A percentile compares a stretch with the other conserved stretches of the same genome.
These are phyloP conservation scores for Atractosteus spatula DNA, from an alignment of 2,113 vertebrate species.

Conservation along the genomic window DNA sequence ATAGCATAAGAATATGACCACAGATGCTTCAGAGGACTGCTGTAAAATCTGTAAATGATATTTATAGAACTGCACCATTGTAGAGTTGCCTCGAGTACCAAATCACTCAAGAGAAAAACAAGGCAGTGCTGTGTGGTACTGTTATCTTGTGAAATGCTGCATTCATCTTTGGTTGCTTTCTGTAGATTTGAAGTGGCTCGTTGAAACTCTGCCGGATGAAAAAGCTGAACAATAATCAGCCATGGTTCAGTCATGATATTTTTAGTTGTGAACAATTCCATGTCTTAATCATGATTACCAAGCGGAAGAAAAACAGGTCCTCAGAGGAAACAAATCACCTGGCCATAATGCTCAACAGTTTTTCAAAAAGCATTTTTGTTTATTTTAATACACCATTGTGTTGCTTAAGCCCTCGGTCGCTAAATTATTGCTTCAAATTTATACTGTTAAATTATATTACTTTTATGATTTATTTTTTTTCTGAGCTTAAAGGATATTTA, in stretches of 20 bases:
- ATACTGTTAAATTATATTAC: too few relatives aligned
- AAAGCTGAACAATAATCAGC: not conserved
- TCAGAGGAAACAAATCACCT: too few relatives aligned
- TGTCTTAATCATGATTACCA: not conserved
- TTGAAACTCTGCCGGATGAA: slow-evolving; percentile 8
- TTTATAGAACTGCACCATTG: slow-evolving; percentile 39
- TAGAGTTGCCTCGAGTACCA: slow-evolving; percentile 50
- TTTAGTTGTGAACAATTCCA: not conserved
- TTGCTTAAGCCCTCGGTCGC: not conserved
- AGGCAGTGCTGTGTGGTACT: slow-evolving; percentile 30
- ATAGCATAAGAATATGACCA: not conserved
- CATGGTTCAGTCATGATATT: not conserved
- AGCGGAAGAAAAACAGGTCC: not conserved
- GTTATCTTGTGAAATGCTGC: slow-evolving; percentile 29
- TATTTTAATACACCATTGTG: not conserved
- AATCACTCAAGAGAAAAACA: slow-evolving; percentile 46
- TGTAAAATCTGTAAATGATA: slow-evolving; percentile 19
- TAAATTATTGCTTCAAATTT: too few relatives aligned
- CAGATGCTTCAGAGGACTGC: slow-evolving; percentile 53
- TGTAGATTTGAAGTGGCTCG: slow-evolving; percentile 9
- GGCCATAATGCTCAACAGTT: too few relatives aligned
- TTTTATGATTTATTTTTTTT: too few relatives aligned
- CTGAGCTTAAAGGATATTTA: too few relatives aligned
- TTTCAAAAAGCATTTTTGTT: too few relatives aligned
- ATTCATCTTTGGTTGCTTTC: slow-evolving; percentile 3